Evolutionary conservation across 2,113 vertebrate genomes (phyloP), one percentile per base, ranked within the genome.

Genomic region (Saccopteryx bilineata): DNA sequence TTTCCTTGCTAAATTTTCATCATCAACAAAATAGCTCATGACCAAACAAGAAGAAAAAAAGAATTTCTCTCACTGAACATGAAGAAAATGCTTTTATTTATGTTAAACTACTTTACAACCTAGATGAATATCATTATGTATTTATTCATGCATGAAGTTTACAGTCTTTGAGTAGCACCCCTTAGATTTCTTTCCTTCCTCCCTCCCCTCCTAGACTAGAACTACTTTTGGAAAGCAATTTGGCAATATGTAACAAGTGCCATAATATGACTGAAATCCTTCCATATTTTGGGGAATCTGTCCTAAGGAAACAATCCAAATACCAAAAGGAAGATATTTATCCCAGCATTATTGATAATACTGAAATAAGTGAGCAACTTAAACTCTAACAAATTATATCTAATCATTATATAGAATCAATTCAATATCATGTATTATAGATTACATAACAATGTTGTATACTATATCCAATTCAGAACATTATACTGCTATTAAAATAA

Each of bases 291-390:
- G 18, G 54, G 7, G 24, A 91, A 63, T 88, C 28, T 85, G 10
- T 89, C 56, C 28, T 71, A 88, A 75, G 17, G 21, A 95, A 91
- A 89, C 3, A 90, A 92, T 90, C 21, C 39, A 95, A 92, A 87
- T 54, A 92, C 26, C 33, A 90, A n/a, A 95, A 79, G 39, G 31
- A 95, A 96, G 21, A 50, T 87, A 91, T 69, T 74, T 87, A 82
- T 46, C 48, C 82, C 75, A 78, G 33, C 28, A 78, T 56, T 89
- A 71, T 50, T 91, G 93, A 69, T 65, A 94, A 95, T 68, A 48
- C 19, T 50, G 60, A 84, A 71, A 72, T 68, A 87, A 87, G 65
- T 85, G 0, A 81, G 12, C 50, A 95, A 91, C 2, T 63, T 84
- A 79, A 94, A 90, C 63, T 56, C n/a, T 90, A 86, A 74, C 28